Base-by-base conservation (phyloP, 2,797 vertebrate genomes). In the Danio choprae region DNA sequence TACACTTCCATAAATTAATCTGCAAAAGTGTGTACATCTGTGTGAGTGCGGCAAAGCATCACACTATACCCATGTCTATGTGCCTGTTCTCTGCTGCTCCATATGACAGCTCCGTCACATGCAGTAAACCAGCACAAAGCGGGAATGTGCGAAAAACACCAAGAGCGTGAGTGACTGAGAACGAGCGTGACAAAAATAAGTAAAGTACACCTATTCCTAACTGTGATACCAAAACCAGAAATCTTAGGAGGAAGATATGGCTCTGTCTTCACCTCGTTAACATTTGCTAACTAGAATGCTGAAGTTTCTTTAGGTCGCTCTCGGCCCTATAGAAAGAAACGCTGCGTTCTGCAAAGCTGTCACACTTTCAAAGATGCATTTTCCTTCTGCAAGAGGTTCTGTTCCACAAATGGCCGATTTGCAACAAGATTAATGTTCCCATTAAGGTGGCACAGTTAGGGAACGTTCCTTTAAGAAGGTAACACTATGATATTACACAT, bases 21-120 rank as follows among this genome's bases (percentile, higher is more conserved):
- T 78, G 38, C 18, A 40, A 70, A 44, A 38, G 48, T 69, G 65
- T 41, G 38, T 77, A 69, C 41, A n/a, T 71, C 15, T 29, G 77
- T 59, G 56, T 29, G 55, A 38, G 13, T 55, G 56, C 74, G 63
- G 56, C 16, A 71, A 68, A 40, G 55, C 51, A 68, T 58, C 12
- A 46, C 43, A n/a, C 12, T 70, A 36, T 11, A 12, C 65, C 50
- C 65, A 43, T 22, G 65, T 82, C 29, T 62, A 44, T 16, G 44
- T 9, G 64, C 18, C 59, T 79, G 72, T 64, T 83, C 50, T 36
- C 78, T 18, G 4, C 53, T 43, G 40, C n/a, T 51, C 50, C 77
- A 81, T 73, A 83, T 84, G 82, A 83, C 69, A 46, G 29, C 55
- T 29, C n/a, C 65, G 67, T 85, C 83, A 85, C 84, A 76, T 83